phyloP scores from a whole-genome alignment of 2,797 vertebrate species.

The Neosalanx taihuensis region DNA sequence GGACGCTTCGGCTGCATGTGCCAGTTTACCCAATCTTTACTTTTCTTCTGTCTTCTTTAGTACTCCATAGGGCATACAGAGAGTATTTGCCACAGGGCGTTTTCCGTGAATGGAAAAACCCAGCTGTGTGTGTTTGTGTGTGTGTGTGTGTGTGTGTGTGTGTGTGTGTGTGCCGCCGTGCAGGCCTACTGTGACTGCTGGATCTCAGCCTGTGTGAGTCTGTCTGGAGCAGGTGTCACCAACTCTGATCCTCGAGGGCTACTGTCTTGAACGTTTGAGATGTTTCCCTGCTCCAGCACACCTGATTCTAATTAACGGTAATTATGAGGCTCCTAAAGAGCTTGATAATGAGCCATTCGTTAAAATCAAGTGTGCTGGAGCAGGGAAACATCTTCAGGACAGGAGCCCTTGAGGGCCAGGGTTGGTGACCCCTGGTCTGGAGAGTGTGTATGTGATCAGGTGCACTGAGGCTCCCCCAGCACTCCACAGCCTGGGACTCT shows the following conservation, averaged over 20 bases:
- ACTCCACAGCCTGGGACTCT: constrained; percentile 11
- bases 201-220: constrained; percentile 32
- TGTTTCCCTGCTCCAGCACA: too few relatives aligned
- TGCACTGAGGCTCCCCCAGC: constrained; percentile 30
- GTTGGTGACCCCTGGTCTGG: constrained; percentile 14
- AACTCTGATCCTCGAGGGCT: too few relatives aligned
- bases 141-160: constrained; percentile 20
- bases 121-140: constrained; percentile 29
- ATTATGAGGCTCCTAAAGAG: too few relatives aligned
- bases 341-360: too few relatives aligned
- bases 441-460: constrained; percentile 55
- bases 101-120: constrained; percentile 60
- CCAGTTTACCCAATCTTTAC: constrained; percentile 19
- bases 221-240: constrained; percentile 24
- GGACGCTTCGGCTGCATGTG: constrained; percentile 10
- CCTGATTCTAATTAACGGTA: too few relatives aligned
- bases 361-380: too few relatives aligned
- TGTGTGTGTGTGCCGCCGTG: constrained; percentile 4
- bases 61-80: constrained; percentile 1
- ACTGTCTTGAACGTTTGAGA: too few relatives aligned
- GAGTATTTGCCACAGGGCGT: constrained; percentile 24
- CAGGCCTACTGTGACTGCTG: constrained; percentile 19
- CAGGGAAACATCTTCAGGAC: too few relatives aligned
- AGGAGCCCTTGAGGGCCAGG: too few relatives aligned
- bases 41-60: constrained; percentile 5